Evolutionary conservation across 2,888 invertebrate genomes (phyloP).

Genomic region (Chrysolina haemoptera): DNA sequence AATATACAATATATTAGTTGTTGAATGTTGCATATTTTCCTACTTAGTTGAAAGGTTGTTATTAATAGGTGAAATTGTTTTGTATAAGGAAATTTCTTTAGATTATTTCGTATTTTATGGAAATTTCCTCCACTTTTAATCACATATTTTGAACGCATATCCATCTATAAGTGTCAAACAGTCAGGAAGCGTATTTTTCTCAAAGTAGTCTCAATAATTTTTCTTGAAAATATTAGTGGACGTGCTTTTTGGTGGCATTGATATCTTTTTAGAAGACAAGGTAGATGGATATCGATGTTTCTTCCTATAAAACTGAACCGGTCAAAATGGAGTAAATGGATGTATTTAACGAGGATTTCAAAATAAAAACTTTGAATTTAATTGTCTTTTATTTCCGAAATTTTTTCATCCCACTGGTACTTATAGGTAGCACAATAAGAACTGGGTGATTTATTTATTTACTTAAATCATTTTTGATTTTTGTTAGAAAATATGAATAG

Average conservation of each 20-base stretch:
- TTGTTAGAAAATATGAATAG: too few species aligned
- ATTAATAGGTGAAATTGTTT: not conserved
- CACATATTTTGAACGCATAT: slow-evolving; percentile 6
- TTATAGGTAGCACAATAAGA: too few species aligned
- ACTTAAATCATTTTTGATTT: too few species aligned
- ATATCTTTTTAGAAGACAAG: not conserved
- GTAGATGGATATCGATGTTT: not conserved
- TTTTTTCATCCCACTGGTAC: not conserved
- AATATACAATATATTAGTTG: slow-evolving; percentile 14
- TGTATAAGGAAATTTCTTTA: slow-evolving; percentile 15
- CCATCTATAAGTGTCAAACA: not conserved
- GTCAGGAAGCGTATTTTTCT: not conserved
- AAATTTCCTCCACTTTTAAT: not conserved
- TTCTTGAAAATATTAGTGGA: not conserved
- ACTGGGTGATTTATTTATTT: too few species aligned
- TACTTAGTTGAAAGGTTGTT: slow-evolving; percentile 9
- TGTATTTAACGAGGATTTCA: not conserved
- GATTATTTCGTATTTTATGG: not conserved
- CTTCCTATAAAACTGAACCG: not conserved
- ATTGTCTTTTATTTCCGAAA: not conserved
- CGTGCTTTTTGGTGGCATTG: not conserved
- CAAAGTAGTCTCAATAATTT: not conserved
- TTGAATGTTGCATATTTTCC: slow-evolving; percentile 24
- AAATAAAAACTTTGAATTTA: slow-evolving; percentile 9
- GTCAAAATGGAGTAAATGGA: slow-evolving; percentile 17